Evolutionary conservation across 2,113 vertebrate genomes (phyloP).

Genomic region (Pelecanoides urinatrix): DNA sequence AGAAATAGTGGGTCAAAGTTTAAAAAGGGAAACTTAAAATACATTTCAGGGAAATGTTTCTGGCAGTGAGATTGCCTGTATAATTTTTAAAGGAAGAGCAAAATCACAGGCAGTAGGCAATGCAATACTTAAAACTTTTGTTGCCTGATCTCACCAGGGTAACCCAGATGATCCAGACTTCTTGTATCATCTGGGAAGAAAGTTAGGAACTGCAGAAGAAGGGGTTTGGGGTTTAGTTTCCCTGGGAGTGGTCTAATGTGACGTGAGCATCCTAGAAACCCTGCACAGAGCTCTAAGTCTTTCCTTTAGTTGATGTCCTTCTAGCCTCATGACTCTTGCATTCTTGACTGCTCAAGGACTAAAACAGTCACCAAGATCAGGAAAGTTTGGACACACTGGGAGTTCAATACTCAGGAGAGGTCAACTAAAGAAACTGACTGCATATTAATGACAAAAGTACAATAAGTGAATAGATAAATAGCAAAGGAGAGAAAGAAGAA

Average conservation of each 20-base stretch:
- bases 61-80: not conserved
- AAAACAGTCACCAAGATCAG: not conserved
- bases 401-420: not conserved
- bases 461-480: not conserved
- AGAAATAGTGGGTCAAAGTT: slow-evolving; percentile 22
- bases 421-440: not conserved
- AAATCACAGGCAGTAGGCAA: not conserved
- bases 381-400: not conserved
- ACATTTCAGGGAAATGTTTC: not conserved
- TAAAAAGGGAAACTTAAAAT: slow-evolving; percentile 1
- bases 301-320: not conserved
- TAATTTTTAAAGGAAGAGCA: not conserved
- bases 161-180: not conserved
- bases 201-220: not conserved
- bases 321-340: not conserved
- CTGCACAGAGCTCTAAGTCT: not conserved
- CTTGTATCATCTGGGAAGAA: not conserved
- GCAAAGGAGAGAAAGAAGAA: not conserved
- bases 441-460: not conserved
- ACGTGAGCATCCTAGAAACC: not conserved
- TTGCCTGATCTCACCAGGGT: not conserved
- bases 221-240: not conserved
- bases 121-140: not conserved
- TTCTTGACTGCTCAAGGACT: not conserved
- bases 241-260: not conserved